Evolutionary conservation across 2,797 vertebrate species (phyloP), one percentile per base, ranked within the genome.

Genomic region (Neoniphon sammara): DNA sequence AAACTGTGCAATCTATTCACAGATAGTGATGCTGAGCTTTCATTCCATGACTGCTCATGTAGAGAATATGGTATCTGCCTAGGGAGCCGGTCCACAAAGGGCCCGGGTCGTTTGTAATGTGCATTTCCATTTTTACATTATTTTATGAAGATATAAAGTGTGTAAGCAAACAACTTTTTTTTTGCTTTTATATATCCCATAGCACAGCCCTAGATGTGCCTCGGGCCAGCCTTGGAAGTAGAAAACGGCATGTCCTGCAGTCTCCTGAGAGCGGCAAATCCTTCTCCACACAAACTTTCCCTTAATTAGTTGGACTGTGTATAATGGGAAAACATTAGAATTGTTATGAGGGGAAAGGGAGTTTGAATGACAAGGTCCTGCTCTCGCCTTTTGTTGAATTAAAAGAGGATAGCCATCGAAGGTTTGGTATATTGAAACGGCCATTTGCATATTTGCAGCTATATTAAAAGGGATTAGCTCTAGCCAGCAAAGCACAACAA

Each of bases 401-500:
- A 98, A 97, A 95, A 96, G 94, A 95, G 96, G 96, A 97, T 97
- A 93, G 95, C 94, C 91, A 91, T 91, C 91, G 95, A 95, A 94
- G 95, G 95, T 95, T 95, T 88, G 95, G 95, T 96, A 97, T 98
- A 98, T 98, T 97, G 96, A 97, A 97, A 97, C 89, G 94, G 71
- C 94, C 93, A 96, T 98, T 98, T 97, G 97, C 97, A 98, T 98
- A 98, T 96, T 95, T 95, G 95, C 96, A 80, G 95, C 94, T 94
- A 97, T 99, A 99, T 99, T 99, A 99, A 98, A 97, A 96, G 94
- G 96, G 96, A 98, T 99, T 96, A 97, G 95, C 95, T 95, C 93
- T 94, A 95, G 95, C 96, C 95, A 94, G 83, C 90, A 94, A 94
- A 94, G 95, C 95, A 96, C 95, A 97, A 98, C 96, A 98, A 97